Conservation (phyloP, 2,888 invertebrate species). For the Acanthosepion lycidas region DNA sequence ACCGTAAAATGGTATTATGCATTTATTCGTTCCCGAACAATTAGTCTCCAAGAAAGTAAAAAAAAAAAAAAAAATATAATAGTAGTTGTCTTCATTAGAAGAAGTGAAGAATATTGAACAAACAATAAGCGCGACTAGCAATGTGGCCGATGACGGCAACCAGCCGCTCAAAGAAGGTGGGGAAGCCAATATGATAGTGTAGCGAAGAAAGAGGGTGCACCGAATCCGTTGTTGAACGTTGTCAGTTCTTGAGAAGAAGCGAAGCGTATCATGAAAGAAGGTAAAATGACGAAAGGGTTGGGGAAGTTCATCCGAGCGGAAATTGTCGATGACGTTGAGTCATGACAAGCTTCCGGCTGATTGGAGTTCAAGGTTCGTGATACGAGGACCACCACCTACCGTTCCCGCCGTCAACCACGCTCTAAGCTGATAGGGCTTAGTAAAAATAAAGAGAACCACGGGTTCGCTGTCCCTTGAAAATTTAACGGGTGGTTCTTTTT, state of each 20-base stretch:
- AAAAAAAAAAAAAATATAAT: neutral
- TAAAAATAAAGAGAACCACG: neutral
- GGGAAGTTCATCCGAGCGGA: neutral
- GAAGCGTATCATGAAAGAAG: neutral
- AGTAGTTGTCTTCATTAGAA: neutral
- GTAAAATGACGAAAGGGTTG: neutral
- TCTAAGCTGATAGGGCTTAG: neutral
- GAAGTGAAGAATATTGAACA: neutral
- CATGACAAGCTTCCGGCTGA: constrained; percentile 33
- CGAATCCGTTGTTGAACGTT: neutral
- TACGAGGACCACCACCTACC: neutral
- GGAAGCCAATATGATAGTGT: neutral
- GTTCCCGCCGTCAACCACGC: neutral
- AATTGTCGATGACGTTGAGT: constrained; percentile 1
- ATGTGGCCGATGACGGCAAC: neutral
- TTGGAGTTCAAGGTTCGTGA: constrained; percentile 22
- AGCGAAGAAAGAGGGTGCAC: neutral
- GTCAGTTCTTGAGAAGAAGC: neutral
- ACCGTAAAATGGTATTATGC: neutral
- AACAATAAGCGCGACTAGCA: neutral
- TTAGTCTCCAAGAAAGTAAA: neutral
- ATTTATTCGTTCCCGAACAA: neutral
- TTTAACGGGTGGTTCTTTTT: neutral
- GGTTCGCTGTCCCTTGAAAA: neutral
- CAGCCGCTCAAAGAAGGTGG: neutral